Evolutionary conservation across 2,113 vertebrate genomes (phyloP).

Genomic region (Oenanthe oenanthe): DNA sequence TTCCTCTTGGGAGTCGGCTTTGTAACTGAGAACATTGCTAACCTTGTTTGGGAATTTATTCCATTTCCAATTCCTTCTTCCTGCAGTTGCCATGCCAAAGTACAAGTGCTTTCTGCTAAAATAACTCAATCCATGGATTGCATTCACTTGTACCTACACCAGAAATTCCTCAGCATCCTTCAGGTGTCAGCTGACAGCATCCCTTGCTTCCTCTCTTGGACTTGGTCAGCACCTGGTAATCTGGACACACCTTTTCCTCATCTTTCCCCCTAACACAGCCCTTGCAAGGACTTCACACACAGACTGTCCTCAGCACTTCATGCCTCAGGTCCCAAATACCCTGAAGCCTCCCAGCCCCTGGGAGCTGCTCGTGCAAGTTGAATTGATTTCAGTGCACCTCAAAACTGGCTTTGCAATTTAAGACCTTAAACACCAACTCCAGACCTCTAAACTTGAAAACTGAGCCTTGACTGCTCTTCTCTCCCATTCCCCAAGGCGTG

Average conservation of each 20-base stretch:
- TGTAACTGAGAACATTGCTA: neutral
- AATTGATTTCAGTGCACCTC: rapidly evolving
- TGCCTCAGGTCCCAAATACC: neutral
- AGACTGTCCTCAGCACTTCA: neutral
- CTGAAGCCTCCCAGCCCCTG: neutral
- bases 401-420: neutral
- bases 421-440: neutral
- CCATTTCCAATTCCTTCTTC: neutral
- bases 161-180: neutral
- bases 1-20: neutral
- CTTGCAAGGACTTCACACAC: neutral
- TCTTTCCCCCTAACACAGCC: neutral
- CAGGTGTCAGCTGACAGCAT: neutral
- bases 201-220: neutral
- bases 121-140: neutral
- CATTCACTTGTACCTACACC: neutral
- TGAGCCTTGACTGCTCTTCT: neutral
- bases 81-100: neutral
- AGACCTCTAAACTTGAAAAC: neutral
- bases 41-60: neutral
- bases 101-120: neutral
- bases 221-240: neutral
- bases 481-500: neutral
- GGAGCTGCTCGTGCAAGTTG: neutral
- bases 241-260: neutral